A percentile compares a stretch with the other conserved stretches of the same genome.
Evolutionary conservation across 1,140 invertebrate species (phyloP).

Genomic region (Zophobas morio): DNA sequence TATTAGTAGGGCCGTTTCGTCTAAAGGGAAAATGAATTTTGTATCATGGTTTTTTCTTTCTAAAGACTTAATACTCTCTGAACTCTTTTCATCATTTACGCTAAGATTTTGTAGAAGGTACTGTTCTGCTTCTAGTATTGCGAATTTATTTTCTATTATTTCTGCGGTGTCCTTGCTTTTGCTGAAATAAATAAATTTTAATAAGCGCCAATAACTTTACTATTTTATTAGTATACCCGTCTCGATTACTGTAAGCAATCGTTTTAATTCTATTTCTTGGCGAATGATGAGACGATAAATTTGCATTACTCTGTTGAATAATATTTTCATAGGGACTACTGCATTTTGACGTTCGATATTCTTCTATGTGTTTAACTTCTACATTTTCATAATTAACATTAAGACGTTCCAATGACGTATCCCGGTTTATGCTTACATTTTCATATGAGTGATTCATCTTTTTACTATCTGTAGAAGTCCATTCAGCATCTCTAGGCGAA

Average conservation of each 20-base stretch:
- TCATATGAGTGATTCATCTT: constrained; percentile 62
- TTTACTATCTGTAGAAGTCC: constrained; percentile 50
- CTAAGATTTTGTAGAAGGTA: constrained; percentile 55
- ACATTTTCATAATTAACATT: constrained; percentile 69
- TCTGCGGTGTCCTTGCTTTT: constrained; percentile 53
- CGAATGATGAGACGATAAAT: constrained; percentile 69
- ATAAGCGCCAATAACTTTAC: background rate
- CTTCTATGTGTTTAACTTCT: constrained; percentile 60
- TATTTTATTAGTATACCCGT: constrained; percentile 58
- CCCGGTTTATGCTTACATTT: constrained; percentile 52
- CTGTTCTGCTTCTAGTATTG: constrained; percentile 58
- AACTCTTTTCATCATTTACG: constrained; percentile 23
- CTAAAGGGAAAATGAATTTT: constrained; percentile 62
- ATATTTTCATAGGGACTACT: constrained; percentile 73
- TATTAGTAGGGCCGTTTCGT: constrained; percentile 38
- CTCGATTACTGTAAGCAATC: constrained; percentile 63
- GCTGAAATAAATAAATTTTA: constrained; percentile 48
- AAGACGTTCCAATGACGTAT: constrained; percentile 22
- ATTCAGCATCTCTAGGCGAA: constrained; percentile 57
- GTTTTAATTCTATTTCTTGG: constrained; percentile 79
- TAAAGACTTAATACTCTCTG: constrained; percentile 36
- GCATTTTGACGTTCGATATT: constrained; percentile 65
- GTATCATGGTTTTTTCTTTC: constrained; percentile 42
- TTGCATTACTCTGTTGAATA: constrained; percentile 65
- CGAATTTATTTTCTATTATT: constrained; percentile 61